Percentiles rank a stretch among this genome's conserved stretches.
Evolutionary conservation across 2,888 invertebrate genomes (phyloP).

Genomic region (Anarsia innoxiella): DNA sequence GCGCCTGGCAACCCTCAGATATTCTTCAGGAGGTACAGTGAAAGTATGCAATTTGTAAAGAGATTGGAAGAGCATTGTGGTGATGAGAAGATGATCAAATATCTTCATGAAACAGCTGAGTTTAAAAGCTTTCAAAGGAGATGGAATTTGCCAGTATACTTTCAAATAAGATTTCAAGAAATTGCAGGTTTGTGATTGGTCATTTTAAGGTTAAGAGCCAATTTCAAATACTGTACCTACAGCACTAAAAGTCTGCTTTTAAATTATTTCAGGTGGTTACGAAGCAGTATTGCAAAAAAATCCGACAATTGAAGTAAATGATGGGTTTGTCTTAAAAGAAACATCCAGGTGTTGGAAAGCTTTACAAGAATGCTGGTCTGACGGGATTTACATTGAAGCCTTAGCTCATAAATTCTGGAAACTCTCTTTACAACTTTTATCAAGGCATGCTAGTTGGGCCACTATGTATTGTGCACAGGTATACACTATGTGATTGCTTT

Average conservation of each 20-base stretch:
- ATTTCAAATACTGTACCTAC: no score
- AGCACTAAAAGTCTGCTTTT: no score
- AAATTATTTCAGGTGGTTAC: conserved; percentile 45
- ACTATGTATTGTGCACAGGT: conserved; percentile 60
- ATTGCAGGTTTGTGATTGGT: no score
- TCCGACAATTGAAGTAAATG: conserved; percentile 40
- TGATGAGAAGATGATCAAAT: conserved; percentile 70
- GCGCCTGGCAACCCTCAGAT: conserved; percentile 94
- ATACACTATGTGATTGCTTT: not conserved
- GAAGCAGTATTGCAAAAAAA: conserved; percentile 48
- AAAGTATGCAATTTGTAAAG: conserved; percentile 84
- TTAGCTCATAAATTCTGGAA: conserved; percentile 92
- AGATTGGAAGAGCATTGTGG: conserved; percentile 81
- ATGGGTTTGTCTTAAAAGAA: conserved; percentile 63
- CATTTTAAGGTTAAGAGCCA: no score
- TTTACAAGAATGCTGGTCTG: conserved; percentile 80
- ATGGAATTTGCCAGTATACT: conserved; percentile 98
- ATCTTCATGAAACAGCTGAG: conserved; percentile 79
- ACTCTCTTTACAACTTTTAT: conserved; percentile 86
- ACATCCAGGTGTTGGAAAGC: conserved; percentile 67
- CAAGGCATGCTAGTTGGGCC: conserved; percentile 87
- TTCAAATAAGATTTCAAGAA: conserved; percentile 95
- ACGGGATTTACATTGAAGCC: conserved; percentile 85
- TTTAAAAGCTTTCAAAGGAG: conserved; percentile 87
- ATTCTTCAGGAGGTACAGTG: conserved; percentile 88